Conservation (phyloP, 2,113 vertebrate genomes). For the Psittacara wagleri region DNA sequence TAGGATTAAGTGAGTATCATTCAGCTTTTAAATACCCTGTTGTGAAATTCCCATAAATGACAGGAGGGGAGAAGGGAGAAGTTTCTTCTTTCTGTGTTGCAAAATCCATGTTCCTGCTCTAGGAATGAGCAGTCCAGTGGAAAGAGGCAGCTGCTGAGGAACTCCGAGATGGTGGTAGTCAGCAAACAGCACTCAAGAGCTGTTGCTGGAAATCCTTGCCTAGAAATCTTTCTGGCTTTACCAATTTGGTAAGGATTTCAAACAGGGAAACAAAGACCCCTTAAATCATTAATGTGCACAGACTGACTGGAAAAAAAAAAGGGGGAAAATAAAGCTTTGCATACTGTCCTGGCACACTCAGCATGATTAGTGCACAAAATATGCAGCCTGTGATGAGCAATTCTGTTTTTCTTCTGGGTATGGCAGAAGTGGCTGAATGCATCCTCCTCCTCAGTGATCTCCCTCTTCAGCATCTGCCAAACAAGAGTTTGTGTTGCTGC, state of each 20-base stretch:
- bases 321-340: not conserved
- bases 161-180: accelerated
- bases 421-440: not conserved
- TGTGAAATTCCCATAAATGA: not conserved
- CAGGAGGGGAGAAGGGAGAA: not conserved
- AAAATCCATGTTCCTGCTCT: not conserved
- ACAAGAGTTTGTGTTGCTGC: not conserved
- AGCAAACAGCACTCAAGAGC: not conserved
- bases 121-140: not conserved
- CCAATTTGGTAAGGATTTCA: not conserved
- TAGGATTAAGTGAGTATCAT: not conserved
- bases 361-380: not conserved
- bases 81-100: not conserved
- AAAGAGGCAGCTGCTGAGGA: not conserved
- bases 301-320: not conserved
- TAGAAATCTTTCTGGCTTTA: not conserved
- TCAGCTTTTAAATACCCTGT: not conserved
- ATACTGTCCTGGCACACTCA: not conserved
- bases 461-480: not conserved
- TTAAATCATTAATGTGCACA: not conserved
- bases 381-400: not conserved
- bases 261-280: no score
- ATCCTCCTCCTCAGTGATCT: not conserved
- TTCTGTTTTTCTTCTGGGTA: not conserved
- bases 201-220: not conserved